Evolutionary conservation across 2,113 vertebrate genomes (phyloP).

Genomic region (Blennius ocellaris): DNA sequence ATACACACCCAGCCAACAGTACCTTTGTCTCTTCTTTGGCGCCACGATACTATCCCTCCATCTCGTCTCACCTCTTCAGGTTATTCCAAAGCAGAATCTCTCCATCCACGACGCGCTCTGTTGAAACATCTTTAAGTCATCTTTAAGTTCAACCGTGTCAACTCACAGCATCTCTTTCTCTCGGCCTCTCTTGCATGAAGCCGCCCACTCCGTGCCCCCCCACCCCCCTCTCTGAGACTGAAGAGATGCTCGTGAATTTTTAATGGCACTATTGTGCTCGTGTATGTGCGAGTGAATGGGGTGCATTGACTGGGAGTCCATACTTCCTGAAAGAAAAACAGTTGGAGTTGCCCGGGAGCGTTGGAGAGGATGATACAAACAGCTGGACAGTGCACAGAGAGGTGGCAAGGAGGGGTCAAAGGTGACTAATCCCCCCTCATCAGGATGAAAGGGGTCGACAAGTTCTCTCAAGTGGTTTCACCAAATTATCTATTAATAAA

Average conservation of each 20-base stretch:
- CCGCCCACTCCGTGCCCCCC: slow-evolving; percentile 58
- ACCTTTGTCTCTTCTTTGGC: slow-evolving; percentile 56
- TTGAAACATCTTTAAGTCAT: slow-evolving; percentile 62
- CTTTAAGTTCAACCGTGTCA: slow-evolving; percentile 38
- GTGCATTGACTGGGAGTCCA: slow-evolving; percentile 66
- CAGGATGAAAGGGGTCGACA: no score
- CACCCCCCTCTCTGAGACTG: slow-evolving; percentile 63
- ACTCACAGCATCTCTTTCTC: slow-evolving; percentile 29
- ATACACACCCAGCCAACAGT: slow-evolving; percentile 45
- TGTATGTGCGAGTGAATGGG: slow-evolving; percentile 73
- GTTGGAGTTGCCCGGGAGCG: slow-evolving; percentile 24
- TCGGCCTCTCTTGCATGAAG: slow-evolving; percentile 11
- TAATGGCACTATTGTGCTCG: slow-evolving; percentile 90
- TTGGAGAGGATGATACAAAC: slow-evolving; percentile 14
- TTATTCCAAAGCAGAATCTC: slow-evolving; percentile 77
- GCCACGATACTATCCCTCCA: slow-evolving; percentile 49
- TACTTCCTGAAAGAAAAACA: slow-evolving; percentile 65
- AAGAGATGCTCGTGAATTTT: slow-evolving; percentile 88
- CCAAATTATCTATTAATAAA: no score
- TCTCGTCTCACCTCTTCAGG: slow-evolving; percentile 50
- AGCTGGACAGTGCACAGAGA: slow-evolving; percentile 29
- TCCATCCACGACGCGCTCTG: slow-evolving; percentile 51
- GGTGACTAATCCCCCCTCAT: slow-evolving; percentile 11
- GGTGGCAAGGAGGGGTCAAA: slow-evolving; percentile 8
- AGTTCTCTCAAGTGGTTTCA: no score